A percentile compares a stretch with the other conserved stretches of the same genome.
phyloP scores from a whole-genome alignment of 1,140 invertebrate genomes.

The Aphelinus atriplicis region DNA sequence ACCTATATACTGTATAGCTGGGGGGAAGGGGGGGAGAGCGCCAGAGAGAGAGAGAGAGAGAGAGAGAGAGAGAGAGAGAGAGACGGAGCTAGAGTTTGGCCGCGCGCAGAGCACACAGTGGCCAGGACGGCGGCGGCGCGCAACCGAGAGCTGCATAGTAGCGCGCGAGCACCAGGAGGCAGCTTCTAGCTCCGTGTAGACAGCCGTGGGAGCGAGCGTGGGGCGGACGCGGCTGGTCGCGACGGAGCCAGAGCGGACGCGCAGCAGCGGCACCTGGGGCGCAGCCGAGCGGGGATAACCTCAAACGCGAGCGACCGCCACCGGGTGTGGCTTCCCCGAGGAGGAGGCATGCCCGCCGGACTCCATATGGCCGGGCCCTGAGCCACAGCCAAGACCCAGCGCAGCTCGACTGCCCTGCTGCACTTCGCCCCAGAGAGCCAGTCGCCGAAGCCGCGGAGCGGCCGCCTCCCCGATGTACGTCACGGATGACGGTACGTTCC shows the following conservation, averaged over 20 bases:
- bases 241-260: background rate
- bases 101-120: slow-evolving; percentile 38
- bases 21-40: background rate
- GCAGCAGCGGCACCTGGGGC: background rate
- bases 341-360: slow-evolving; percentile 19
- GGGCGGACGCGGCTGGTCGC: background rate
- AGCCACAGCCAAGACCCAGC: no score
- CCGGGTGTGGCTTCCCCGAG: background rate
- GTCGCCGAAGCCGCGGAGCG: no score
- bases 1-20: background rate
- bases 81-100: slow-evolving; percentile 5
- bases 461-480: slow-evolving; percentile 38
- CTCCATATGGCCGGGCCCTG: slow-evolving; percentile 26
- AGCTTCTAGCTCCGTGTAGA: no score
- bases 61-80: background rate
- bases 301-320: background rate
- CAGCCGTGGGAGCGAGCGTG: background rate
- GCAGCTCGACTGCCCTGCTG: no score
- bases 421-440: no score
- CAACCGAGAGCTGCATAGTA: background rate
- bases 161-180: no score
- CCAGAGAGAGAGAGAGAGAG: background rate
- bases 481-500: slow-evolving; percentile 41
- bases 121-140: slow-evolving; percentile 41
- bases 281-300: background rate